phyloP scores from a whole-genome alignment of 2,113 vertebrate genomes.

The Lasiurus cinereus region DNA sequence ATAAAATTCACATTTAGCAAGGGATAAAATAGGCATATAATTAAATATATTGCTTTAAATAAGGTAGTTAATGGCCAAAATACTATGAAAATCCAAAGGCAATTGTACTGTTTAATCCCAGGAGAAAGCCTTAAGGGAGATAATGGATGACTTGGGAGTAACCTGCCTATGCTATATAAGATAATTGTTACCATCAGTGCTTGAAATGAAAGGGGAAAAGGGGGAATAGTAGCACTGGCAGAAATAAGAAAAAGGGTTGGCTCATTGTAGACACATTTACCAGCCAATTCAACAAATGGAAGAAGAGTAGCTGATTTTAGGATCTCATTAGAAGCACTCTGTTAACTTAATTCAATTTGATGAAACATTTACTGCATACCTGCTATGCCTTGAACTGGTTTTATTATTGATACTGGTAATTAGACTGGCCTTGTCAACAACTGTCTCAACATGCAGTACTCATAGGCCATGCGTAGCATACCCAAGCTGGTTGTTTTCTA shows the following conservation, averaged over 20 bases:
- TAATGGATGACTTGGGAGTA: constrained; percentile 3
- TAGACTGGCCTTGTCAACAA: background rate
- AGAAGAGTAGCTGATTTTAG: background rate
- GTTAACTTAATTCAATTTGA: constrained; percentile 20
- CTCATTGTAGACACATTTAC: background rate
- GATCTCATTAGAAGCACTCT: background rate
- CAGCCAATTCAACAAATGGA: background rate
- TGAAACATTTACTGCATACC: background rate
- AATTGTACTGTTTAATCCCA: constrained; percentile 22
- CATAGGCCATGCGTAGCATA: rapidly evolving
- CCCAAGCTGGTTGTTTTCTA: background rate
- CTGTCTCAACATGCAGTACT: too few species aligned
- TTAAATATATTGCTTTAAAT: constrained; percentile 56
- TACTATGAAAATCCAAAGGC: constrained; percentile 25
- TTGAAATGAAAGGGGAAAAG: background rate
- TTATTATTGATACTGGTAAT: background rate
- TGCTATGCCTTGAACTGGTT: background rate
- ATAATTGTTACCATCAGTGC: background rate
- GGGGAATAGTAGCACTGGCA: background rate
- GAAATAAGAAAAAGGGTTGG: background rate
- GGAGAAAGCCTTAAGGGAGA: constrained; percentile 22
- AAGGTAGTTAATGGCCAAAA: background rate
- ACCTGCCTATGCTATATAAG: background rate
- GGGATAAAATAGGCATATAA: constrained; percentile 22
- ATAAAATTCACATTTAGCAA: constrained; percentile 49